Conservation (phyloP, 1,140 invertebrate species). For the Paraescarpia echinospica region DNA sequence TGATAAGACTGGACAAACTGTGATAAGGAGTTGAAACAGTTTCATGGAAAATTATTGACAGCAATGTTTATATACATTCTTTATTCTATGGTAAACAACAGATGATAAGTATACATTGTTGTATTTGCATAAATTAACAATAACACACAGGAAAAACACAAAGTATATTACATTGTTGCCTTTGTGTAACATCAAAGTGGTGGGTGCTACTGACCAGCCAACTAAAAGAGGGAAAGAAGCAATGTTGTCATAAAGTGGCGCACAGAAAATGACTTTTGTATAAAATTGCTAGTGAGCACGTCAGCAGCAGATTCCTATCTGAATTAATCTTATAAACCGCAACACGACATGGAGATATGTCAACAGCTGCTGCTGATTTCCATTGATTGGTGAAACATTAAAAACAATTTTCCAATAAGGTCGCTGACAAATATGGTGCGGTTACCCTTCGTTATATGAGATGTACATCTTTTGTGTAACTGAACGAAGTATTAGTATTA, state of each 20-base stretch:
- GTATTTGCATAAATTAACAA: slow-evolving; percentile 6
- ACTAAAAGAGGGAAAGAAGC: not conserved
- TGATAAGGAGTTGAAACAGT: not conserved
- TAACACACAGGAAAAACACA: not conserved
- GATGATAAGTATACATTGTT: not conserved
- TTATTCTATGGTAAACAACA: slow-evolving; percentile 6
- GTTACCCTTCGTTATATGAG: not conserved
- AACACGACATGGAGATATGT: not conserved
- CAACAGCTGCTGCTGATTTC: not conserved
- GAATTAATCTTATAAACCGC: not conserved
- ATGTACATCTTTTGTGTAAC: not conserved
- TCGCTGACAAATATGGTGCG: not conserved
- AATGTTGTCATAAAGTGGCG: not conserved
- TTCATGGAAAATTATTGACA: not conserved
- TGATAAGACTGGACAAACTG: not conserved
- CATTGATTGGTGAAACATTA: not conserved
- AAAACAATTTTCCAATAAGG: not conserved
- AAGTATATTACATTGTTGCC: not conserved
- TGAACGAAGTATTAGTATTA: not conserved
- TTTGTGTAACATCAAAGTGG: not conserved
- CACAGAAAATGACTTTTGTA: not conserved
- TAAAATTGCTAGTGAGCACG: not conserved
- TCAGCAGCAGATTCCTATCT: not conserved
- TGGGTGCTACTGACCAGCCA: not conserved
- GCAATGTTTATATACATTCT: not conserved